These are phyloP conservation scores for Anthrax anthrax DNA, from an alignment of 2,888 invertebrate genomes.

Conservation along the genomic window DNA sequence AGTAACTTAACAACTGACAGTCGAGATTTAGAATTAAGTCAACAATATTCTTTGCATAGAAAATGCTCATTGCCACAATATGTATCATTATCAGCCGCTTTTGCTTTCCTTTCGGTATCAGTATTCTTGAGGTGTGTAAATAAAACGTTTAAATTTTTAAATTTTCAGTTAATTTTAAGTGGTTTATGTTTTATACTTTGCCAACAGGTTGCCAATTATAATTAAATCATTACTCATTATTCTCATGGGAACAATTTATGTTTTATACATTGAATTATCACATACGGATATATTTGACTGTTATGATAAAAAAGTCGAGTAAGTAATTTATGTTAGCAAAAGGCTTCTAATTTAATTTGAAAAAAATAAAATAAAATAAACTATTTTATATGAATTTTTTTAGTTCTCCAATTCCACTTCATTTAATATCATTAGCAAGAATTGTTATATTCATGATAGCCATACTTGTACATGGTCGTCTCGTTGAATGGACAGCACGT, in stretches of 20 bases:
- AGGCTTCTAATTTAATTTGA: no score
- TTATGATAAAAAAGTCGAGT: conserved; percentile 66
- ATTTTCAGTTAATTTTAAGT: not conserved
- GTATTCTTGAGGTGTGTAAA: conserved; percentile 50
- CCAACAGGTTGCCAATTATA: conserved; percentile 54
- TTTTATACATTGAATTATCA: conserved; percentile 64
- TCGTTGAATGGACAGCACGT: conserved; percentile 81
- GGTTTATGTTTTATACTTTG: not conserved
- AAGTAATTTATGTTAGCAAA: conserved; percentile 9
- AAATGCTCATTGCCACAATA: conserved; percentile 78
- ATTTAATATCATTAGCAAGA: conserved; percentile 63
- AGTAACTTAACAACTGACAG: conserved; percentile 21
- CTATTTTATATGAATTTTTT: conserved; percentile 1
- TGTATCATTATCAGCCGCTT: conserved; percentile 68
- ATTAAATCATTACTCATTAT: conserved; percentile 64
- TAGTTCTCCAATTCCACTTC: conserved; percentile 59
- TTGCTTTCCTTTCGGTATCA: conserved; percentile 72
- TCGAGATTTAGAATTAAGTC: conserved; percentile 17
- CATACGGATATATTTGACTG: conserved; percentile 67
- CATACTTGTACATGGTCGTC: conserved; percentile 66
- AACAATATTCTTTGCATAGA: conserved; percentile 45
- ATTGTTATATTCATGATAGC: conserved; percentile 70
- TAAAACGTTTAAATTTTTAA: not conserved
- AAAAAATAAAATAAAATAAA: no score
- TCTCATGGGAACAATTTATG: conserved; percentile 66